These are phyloP conservation scores for Kuschelorhynchus macadamiae DNA, from an alignment of 2,888 invertebrate species.

Conservation along the genomic window DNA sequence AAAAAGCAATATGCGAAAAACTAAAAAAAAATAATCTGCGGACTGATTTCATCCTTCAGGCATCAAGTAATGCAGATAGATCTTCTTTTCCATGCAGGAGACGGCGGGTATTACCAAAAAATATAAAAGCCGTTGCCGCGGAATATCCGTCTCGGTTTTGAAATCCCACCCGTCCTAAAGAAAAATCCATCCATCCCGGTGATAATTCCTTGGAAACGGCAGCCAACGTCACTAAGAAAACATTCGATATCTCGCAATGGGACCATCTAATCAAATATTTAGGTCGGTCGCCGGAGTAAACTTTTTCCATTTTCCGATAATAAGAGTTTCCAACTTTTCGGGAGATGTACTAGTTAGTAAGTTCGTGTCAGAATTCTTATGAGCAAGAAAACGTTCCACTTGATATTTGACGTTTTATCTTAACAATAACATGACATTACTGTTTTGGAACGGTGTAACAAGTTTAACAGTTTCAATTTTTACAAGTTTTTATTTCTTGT, in stretches of 20 bases:
- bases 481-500: no score
- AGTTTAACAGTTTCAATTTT: no score
- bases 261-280: conserved; percentile 40
- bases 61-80: no score
- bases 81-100: no score
- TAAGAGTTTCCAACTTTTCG: conserved; percentile 23
- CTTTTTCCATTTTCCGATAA: conserved; percentile 34
- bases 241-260: conserved; percentile 33
- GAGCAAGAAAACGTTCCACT: no score
- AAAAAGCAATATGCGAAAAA: no score
- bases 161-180: conserved; percentile 16
- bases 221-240: conserved; percentile 28
- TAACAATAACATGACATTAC: no score
- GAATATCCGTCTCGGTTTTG: conserved; percentile 14
- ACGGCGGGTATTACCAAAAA: no score
- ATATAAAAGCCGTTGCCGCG: neutral
- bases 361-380: neutral
- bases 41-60: no score
- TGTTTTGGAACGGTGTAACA: no score
- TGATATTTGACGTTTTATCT: no score
- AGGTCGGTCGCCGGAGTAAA: conserved; percentile 28
- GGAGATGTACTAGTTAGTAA: conserved; percentile 1
- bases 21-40: no score
- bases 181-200: conserved; percentile 26
- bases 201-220: conserved; percentile 27